Evolutionary conservation across 2,888 invertebrate genomes (phyloP), one percentile per base, ranked within the genome.

Genomic region (Protodeltote pygarga): DNA sequence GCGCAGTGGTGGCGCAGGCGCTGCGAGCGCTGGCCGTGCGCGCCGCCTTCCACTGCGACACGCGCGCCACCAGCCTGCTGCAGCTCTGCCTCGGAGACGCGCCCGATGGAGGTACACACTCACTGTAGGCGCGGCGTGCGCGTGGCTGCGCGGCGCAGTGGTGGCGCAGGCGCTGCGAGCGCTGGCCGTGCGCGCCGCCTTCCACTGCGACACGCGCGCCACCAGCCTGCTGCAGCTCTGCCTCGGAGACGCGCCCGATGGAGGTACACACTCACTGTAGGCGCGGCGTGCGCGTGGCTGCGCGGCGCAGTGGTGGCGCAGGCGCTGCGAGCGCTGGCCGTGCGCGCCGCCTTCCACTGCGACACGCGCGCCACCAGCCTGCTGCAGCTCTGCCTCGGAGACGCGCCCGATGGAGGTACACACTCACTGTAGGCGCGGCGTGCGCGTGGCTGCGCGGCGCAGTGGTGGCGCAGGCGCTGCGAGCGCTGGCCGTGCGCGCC

Each of bases 21-120:
- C 41, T 44, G 40, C 35, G 23, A 6, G 60, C 79, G 85, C 41
- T 93, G 93, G 93, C 78, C 92, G 54, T 77, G 79, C 21, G 81
- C 20, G 1, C 39, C 25, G 28, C 24, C 19, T 25, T 29, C 8
- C 33, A 23, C 3, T 32, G n/a, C 1, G 60, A 35, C 39, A 19
- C 34, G 1, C 10, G 4, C 33, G 25, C 46, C 28, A 15, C 33
- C 32, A 16, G 49, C 11, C 50, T 78, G 64, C 65, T 79, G 53
- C 53, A 61, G 6, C 38, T 45, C 48, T 75, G 76, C 40, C 47
- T 75, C 10, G 41, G 64, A 9, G 55, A 44, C 23, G 63, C 53
- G 34, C 47, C 51, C 2, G 16, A 33, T 8, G 76, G 71, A 48
- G 71, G 75, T 73, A 25, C n/a, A n/a, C n/a, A n/a, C n/a, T n/a